Conservation (phyloP, 2,888 invertebrate genomes). For the Himalopsyche tibetana region DNA sequence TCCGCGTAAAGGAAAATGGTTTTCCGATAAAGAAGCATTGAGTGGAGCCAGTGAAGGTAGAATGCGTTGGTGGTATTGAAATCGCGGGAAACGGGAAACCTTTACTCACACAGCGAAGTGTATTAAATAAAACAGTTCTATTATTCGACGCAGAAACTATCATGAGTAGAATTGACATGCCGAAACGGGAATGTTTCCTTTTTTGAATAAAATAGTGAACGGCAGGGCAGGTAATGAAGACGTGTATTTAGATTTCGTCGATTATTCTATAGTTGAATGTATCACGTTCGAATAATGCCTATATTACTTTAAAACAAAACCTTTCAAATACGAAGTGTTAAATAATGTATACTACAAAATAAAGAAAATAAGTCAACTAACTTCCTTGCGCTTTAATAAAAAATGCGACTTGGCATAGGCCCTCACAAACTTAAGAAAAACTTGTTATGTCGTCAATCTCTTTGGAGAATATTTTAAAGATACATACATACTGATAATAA, state of each 20-base stretch:
- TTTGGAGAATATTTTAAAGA: no score
- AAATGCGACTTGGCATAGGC: no score
- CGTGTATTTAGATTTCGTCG: background rate
- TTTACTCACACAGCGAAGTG: background rate
- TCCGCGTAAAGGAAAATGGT: constrained; percentile 22
- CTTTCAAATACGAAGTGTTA: no score
- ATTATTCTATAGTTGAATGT: background rate
- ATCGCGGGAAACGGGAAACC: constrained; percentile 11
- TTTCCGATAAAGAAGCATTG: background rate
- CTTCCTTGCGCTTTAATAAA: no score
- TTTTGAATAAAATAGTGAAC: background rate
- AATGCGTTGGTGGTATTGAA: background rate
- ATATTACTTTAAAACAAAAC: background rate
- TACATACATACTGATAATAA: no score
- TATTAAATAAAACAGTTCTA: constrained; percentile 23
- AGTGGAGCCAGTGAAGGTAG: background rate
- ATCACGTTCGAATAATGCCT: background rate
- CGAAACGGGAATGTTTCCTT: background rate
- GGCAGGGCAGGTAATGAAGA: background rate
- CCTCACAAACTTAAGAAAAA: no score
- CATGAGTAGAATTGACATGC: constrained; percentile 9
- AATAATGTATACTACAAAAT: no score
- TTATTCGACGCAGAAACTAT: background rate
- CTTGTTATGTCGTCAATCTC: no score
- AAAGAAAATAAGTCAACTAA: no score